Base-by-base conservation (phyloP, 2,888 invertebrate genomes). In the Pandemis corylana region DNA sequence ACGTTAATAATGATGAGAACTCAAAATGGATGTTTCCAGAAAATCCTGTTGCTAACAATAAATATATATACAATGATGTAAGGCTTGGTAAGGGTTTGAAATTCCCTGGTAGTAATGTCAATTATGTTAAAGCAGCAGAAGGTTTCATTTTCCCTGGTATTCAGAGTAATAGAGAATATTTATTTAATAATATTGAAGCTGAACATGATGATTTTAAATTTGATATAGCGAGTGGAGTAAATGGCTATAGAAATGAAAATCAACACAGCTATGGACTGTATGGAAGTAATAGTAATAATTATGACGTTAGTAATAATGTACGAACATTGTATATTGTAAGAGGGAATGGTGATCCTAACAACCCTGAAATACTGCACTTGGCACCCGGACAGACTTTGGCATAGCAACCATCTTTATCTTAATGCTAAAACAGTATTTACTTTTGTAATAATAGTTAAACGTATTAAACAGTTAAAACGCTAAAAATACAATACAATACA, bases 331-430 rank as follows among this genome's bases (percentile, higher is more conserved):
- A 94, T 65, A 84, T 95, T 49, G 88, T 95, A 0, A 89, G 94
- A 82, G 95, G 94, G 0, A 90, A 94, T 76, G 91, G 93, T 0
- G 94, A 95, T 80, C 94, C 94, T 0, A 92, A 89, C 78, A 83
- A 88, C 75, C 95, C 95, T 10, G 94, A 95, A 86, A 83, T 94
- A 68, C 83, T 94, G 1, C 89, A 86, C 80, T 75, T 93, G n/a
- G 87, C 81, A 77, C 89, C 89, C 7, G 93, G 92, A 56, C 83
- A 92, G 76, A 77, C 79, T 53, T n/a, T 70, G 13, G 65, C 28
- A 36, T 4, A 36, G 28, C 28, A 36, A 36, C 2, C 28, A 36
- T 36, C 28, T 36, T 36, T 4, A 36, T 36, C 28, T 36, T 36
- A 36, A 36, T 36, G 28, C 4, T 36, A 36, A 36, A 36, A 2